phyloP scores from a whole-genome alignment of 1,140 invertebrate species.

The Sogatella furcifera region DNA sequence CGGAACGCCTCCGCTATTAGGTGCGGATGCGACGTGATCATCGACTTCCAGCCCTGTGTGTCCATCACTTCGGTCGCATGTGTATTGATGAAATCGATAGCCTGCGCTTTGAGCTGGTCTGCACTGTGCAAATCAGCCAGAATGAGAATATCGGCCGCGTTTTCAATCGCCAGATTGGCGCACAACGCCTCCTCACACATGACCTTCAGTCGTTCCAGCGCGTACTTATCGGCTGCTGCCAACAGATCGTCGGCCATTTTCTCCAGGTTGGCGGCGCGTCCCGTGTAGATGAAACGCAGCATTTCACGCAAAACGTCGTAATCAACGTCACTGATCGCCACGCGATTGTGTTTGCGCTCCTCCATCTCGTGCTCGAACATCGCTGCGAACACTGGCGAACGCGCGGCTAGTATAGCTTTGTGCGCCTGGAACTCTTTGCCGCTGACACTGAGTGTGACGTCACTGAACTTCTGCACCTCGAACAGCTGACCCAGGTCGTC shows the following conservation, averaged over 20 bases:
- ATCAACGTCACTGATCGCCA: conserved; percentile 95
- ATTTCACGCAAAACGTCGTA: conserved; percentile 94
- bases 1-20: conserved; percentile 97
- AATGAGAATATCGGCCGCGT: conserved; percentile 94
- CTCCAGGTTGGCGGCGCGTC: conserved; percentile 87
- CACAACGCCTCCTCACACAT: conserved; percentile 99
- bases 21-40: conserved; percentile 94
- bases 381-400: conserved; percentile 92
- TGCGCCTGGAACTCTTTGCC: conserved; percentile 93
- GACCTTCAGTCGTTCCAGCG: conserved; percentile 93
- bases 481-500: conserved; percentile 89
- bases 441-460: conserved; percentile 86
- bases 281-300: conserved; percentile 97
- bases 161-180: conserved; percentile 88
- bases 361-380: conserved; percentile 99
- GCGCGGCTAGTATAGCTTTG: conserved; percentile 86
- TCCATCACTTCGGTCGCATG: conserved; percentile 99
- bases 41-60: conserved; percentile 92
- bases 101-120: conserved; percentile 96
- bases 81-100: conserved; percentile 98
- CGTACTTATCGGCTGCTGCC: conserved; percentile 96
- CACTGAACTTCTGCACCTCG: conserved; percentile 92
- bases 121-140: conserved; percentile 97
- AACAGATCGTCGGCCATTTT: conserved; percentile 97
- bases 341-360: conserved; percentile 90